Evolutionary conservation across 2,888 invertebrate genomes (phyloP), one percentile per base, ranked within the genome.

Genomic region (Augiades crinisus): DNA sequence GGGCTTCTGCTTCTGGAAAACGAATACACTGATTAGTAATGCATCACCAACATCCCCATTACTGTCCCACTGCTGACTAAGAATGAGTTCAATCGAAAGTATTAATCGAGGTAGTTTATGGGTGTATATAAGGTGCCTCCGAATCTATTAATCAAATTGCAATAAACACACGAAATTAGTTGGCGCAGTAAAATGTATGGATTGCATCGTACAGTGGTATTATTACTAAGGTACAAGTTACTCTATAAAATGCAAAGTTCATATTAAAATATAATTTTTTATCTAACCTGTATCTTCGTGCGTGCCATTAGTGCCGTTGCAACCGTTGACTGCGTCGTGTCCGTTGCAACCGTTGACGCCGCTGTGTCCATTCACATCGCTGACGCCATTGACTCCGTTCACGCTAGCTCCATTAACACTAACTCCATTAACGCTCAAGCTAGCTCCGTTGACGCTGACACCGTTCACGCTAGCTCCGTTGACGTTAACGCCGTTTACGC

Each of bases 201-300:
- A n/a, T n/a, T n/a, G n/a, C n/a, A n/a, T n/a, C n/a, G n/a, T n/a
- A n/a, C n/a, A n/a, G n/a, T n/a, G n/a, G n/a, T n/a, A n/a, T n/a
- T n/a, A n/a, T n/a, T n/a, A n/a, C n/a, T n/a, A n/a, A n/a, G n/a
- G n/a, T n/a, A n/a, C n/a, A n/a, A n/a, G n/a, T n/a, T n/a, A n/a
- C n/a, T n/a, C n/a, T n/a, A n/a, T n/a, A n/a, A n/a, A n/a, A n/a
- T n/a, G n/a, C n/a, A n/a, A 37, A 37, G 19, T n/a, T 16, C 3
- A 34, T 8, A 33, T 33, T 3, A 16, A 6, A 19, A 19, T 19
- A 5, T 19, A 5, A 4, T 4, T 19, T 4, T 4, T 17, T 2
- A 51, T 54, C 67, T 60, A 34, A 84, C 85, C 84, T 74, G 73
- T 76, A 50, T 78, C 78, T 37, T 82, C 85, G 58, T 81, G 80